Evolutionary conservation across 1,140 invertebrate species (phyloP), one percentile per base, ranked within the genome.

Genomic region (Drosophila pectinifera): DNA sequence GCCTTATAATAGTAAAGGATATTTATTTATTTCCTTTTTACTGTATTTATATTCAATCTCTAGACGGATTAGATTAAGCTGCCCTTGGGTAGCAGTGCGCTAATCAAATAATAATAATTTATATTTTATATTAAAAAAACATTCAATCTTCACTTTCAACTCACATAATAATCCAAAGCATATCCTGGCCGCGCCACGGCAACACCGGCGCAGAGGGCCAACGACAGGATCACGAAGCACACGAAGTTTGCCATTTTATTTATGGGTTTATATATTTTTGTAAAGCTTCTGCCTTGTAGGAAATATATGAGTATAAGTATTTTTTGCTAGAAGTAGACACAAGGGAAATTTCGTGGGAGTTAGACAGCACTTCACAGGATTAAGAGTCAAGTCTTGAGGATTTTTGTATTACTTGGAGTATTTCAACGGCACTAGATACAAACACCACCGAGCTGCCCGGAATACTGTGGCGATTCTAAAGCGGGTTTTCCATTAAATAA

Each of bases 141-240:
- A n/a, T n/a, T n/a, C n/a, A n/a, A n/a, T n/a, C n/a, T n/a, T 24
- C 49, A 39, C 34, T 58, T 1, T 8, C 14, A 58, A 92, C 92
- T 92, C 90, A 92, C 92, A 86, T 92, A 92, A 59, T 92, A 92
- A 74, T 92, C 92, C 73, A 92, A 82, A 58, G 84, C 92, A 58
- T 92, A 92, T 83, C 91, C 91, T 78, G 92, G 91, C 49, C 70
- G 72, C 43, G 91, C 91, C 45, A 91, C 57, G 24, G 75, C 80
- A 13, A 78, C 70, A 59, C 62, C 79, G 48, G 79, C 80, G 51
- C 68, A 91, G 36, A 92, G 45, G 14, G 86, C 78, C 61, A 92
- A 46, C 43, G 80, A 77, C 55, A 92, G 76, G 63, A 91, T 74
- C 54, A 82, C 72, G 36, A 90, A 84, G 74, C 77, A 84, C 83